Evolutionary conservation across 1,140 invertebrate genomes (phyloP).

Genomic region (Saccostrea cuccullata): DNA sequence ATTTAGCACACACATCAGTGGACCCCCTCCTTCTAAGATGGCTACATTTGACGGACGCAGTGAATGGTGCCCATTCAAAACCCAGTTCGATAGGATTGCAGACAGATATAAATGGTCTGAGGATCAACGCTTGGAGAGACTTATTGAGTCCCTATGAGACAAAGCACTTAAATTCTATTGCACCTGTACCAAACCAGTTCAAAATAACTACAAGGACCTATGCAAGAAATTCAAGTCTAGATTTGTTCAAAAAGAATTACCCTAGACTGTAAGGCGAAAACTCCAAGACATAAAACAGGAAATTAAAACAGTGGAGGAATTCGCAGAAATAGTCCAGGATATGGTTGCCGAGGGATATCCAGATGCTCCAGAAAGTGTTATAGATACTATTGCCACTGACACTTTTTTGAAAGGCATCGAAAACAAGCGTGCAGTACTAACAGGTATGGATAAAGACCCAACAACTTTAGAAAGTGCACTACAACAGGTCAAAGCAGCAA

Average conservation of each 20-base stretch:
- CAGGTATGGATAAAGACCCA: conserved; percentile 35
- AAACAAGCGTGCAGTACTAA: conserved; percentile 22
- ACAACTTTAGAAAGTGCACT: conserved; percentile 19
- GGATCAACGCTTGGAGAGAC: conserved; percentile 32
- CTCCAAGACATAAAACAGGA: conserved; percentile 4
- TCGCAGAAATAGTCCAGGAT: too few species aligned
- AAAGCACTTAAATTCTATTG: conserved; percentile 46
- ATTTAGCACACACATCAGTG: too few species aligned
- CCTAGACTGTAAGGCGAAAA: conserved; percentile 11
- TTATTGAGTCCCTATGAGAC: conserved; percentile 37
- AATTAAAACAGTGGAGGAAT: too few species aligned
- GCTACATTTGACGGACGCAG: too few species aligned
- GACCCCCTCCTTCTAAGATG: too few species aligned
- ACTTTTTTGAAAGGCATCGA: conserved; percentile 34
- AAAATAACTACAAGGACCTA: conserved; percentile 25
- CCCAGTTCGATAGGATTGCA: conserved; percentile 44
- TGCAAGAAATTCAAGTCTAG: too few species aligned
- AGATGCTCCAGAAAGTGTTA: too few species aligned
- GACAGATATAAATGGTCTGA: conserved; percentile 41
- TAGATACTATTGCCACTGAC: conserved; percentile 39
- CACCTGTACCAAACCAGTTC: not conserved
- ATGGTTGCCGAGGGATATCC: too few species aligned
- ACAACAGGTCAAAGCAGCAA: conserved; percentile 20
- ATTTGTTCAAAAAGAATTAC: conserved; percentile 41
- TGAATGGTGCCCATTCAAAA: too few species aligned